Conservation (phyloP, 2,888 invertebrate species). For the Dichetophora obliterata region DNA sequence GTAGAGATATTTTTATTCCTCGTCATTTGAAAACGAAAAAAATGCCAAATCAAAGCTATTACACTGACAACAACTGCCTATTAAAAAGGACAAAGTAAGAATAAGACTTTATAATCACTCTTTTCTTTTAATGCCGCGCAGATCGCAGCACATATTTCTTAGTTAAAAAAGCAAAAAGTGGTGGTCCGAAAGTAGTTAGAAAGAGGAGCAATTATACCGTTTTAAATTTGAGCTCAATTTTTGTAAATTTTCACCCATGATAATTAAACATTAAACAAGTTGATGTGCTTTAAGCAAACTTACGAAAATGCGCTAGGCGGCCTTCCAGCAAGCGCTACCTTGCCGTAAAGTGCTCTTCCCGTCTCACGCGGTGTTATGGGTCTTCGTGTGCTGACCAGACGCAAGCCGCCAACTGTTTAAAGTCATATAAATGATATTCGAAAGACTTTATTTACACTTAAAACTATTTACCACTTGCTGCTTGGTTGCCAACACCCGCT, state of each 20-base stretch:
- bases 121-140: too few relatives aligned
- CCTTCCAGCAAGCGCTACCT: slow-evolving; percentile 72
- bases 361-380: slow-evolving; percentile 88
- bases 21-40: too few relatives aligned
- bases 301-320: slow-evolving; percentile 86
- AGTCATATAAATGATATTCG: not conserved
- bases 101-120: too few relatives aligned
- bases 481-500: slow-evolving; percentile 13
- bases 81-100: too few relatives aligned
- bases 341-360: slow-evolving; percentile 82
- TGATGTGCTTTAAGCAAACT: slow-evolving; percentile 37
- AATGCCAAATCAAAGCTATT: too few relatives aligned
- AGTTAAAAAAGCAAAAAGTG: too few relatives aligned
- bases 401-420: slow-evolving; percentile 61
- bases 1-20: too few relatives aligned
- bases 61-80: too few relatives aligned
- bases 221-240: not conserved
- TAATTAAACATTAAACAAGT: too few relatives aligned
- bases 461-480: slow-evolving; percentile 44
- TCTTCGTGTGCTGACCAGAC: slow-evolving; percentile 80
- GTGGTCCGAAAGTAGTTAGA: too few relatives aligned
- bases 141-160: too few relatives aligned
- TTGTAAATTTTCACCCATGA: not conserved
- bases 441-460: not conserved
- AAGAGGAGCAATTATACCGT: too few relatives aligned